Percentiles rank a stretch among this genome's conserved stretches.
Evolutionary conservation across 2,888 invertebrate species (phyloP).

Genomic region (Drosophila limbata): DNA sequence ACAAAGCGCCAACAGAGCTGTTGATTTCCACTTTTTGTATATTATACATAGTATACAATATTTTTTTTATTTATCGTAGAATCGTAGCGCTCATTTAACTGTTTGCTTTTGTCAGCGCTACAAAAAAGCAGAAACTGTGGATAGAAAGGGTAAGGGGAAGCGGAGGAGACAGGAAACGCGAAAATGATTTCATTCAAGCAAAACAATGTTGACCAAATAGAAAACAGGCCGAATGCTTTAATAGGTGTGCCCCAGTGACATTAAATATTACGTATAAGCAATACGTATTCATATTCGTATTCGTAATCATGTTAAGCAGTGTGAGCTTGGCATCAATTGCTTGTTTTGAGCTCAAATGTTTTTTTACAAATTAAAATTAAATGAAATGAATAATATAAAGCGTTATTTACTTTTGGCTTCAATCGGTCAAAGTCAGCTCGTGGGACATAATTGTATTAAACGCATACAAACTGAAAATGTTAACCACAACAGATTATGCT

Average conservation of each 20-base stretch:
- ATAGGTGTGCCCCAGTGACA: constrained; percentile 39
- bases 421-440: not conserved
- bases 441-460: constrained; percentile 15
- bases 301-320: constrained; percentile 40
- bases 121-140: constrained; percentile 4
- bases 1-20: constrained; percentile 37
- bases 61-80: constrained; percentile 14
- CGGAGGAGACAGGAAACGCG: constrained; percentile 53
- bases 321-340: constrained; percentile 22
- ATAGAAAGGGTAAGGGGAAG: not conserved
- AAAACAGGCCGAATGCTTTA: constrained; percentile 9
- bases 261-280: constrained; percentile 14
- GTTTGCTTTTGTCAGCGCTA: constrained; percentile 34
- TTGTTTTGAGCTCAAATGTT: not conserved
- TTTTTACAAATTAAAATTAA: not conserved
- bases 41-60: constrained; percentile 3
- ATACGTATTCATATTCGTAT: constrained; percentile 31
- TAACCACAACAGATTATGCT: constrained; percentile 25
- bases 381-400: not conserved
- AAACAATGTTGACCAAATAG: constrained; percentile 28
- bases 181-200: constrained; percentile 64
- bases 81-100: constrained; percentile 46
- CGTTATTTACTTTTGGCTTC: constrained; percentile 1
- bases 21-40: constrained; percentile 25
- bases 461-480: not conserved